Evolutionary conservation across 2,113 vertebrate species (phyloP), one percentile per base, ranked within the genome.

Genomic region (Halichoeres trimaculatus): DNA sequence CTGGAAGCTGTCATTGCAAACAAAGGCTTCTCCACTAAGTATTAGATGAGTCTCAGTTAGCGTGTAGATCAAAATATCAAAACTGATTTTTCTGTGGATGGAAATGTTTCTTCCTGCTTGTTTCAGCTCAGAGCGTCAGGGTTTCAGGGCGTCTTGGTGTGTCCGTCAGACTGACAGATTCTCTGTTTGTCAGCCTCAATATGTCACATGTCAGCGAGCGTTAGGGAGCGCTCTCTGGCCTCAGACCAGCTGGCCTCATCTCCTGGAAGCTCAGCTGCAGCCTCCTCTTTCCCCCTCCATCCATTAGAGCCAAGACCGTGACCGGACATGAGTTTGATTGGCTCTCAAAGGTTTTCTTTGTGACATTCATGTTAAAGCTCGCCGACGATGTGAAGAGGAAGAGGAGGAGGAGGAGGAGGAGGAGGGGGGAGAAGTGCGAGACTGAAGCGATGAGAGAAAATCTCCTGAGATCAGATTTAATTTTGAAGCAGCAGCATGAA

Each of bases 221-320:
- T 17, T 36, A 40, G 61, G 66, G 52, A 71, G 67, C 7, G 24
- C 12, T 73, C 34, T 70, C 52, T 82, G 84, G 75, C 55, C 60
- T 8, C 10, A 56, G 53, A 67, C 50, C 86, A 81, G 79, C 69
- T 86, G 87, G 72, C 60, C 61, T 62, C 53, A 1, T 57, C 51
- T 45, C 17, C 64, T 58, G 75, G 22, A 20, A 60, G 67, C 81
- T 73, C 87, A 83, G 67, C 85, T 83, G 70, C 47, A 35, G 53
- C 48, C 58, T 65, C 65, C 16, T 20, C 5, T 45, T n/a, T 14
- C 22, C 19, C 65, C 47, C 38, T 12, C 35, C 11, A 36, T 62
- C 67, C 67, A 62, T 62, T 41, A 66, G 69, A 66, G 69, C 68
- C 45, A 43, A 24, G 26, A 69, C 16, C 47, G 70, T 72, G 66